phyloP scores from a whole-genome alignment of 2,888 invertebrate species.

The Chesias legatella region DNA sequence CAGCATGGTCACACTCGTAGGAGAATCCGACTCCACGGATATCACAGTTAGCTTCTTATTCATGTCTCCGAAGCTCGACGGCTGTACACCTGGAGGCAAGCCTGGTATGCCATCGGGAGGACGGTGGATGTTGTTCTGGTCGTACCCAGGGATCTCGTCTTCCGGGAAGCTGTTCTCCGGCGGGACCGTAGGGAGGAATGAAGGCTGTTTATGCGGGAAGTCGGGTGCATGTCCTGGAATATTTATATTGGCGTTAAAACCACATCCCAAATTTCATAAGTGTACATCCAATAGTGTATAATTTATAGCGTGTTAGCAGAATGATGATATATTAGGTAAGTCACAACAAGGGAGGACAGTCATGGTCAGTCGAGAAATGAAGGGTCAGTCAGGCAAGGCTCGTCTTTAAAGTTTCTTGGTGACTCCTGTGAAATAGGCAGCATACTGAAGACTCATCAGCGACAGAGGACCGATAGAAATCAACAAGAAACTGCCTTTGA shows the following conservation, averaged over 20 bases:
- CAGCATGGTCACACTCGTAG: slow-evolving; percentile 88
- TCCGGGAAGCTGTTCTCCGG: slow-evolving; percentile 61
- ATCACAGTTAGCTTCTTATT: slow-evolving; percentile 76
- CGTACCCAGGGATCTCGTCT: slow-evolving; percentile 58
- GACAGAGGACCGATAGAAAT: no score
- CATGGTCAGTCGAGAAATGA: slow-evolving; percentile 31
- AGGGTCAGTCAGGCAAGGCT: slow-evolving; percentile 3
- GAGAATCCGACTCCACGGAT: slow-evolving; percentile 87
- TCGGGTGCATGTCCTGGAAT: slow-evolving; percentile 51
- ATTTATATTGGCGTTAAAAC: background rate
- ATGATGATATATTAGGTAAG: slow-evolving; percentile 12
- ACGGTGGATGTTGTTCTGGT: slow-evolving; percentile 59
- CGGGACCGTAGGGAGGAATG: slow-evolving; percentile 71
- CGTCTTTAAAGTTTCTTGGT: no score
- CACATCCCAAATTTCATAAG: background rate
- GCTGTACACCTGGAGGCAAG: slow-evolving; percentile 52
- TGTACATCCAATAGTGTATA: slow-evolving; percentile 33
- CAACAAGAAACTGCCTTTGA: no score
- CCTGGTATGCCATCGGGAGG: slow-evolving; percentile 45
- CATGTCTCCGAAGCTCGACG: slow-evolving; percentile 53
- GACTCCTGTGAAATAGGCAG: no score
- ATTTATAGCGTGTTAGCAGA: slow-evolving; percentile 4
- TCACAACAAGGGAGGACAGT: background rate
- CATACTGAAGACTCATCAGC: no score
- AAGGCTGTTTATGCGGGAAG: slow-evolving; percentile 38